These are phyloP conservation scores for Hippoglossus hippoglossus DNA, from an alignment of 2,797 vertebrate genomes.

Conservation along the genomic window DNA sequence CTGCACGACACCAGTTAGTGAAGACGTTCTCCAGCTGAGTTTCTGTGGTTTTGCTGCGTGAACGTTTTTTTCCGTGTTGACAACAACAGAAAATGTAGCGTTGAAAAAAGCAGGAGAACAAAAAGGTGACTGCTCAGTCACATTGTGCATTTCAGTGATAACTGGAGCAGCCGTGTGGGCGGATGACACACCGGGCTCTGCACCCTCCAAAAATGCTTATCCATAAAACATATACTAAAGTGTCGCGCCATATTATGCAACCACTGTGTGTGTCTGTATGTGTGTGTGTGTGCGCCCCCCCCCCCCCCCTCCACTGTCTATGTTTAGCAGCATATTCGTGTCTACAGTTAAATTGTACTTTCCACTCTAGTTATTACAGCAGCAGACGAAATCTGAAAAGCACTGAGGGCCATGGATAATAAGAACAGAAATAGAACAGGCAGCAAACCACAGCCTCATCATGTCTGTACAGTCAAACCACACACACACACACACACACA, in stretches of 20 bases:
- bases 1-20: no score
- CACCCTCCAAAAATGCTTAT: constrained; percentile 58
- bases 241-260: constrained; percentile 62
- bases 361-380: constrained; percentile 73
- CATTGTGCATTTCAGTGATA: constrained; percentile 17
- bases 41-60: no score
- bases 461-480: constrained; percentile 26
- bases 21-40: no score
- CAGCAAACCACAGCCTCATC: constrained; percentile 40
- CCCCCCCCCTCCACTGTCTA: constrained; percentile 50
- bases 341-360: constrained; percentile 72
- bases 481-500: no score
- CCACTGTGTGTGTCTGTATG: not conserved
- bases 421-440: constrained; percentile 39
- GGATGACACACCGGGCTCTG: constrained; percentile 10
- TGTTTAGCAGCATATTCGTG: constrained; percentile 72
- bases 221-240: constrained; percentile 69
- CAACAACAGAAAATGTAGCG: not conserved
- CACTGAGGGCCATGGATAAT: constrained; percentile 50
- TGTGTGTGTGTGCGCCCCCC: not conserved
- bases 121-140: constrained; percentile 22
- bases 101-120: not conserved
- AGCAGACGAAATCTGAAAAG: constrained; percentile 64
- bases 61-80: no score
- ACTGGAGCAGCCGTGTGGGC: constrained; percentile 13